Evolutionary conservation across 1,140 invertebrate genomes (phyloP).

Genomic region (Sarcophaga peregrina): DNA sequence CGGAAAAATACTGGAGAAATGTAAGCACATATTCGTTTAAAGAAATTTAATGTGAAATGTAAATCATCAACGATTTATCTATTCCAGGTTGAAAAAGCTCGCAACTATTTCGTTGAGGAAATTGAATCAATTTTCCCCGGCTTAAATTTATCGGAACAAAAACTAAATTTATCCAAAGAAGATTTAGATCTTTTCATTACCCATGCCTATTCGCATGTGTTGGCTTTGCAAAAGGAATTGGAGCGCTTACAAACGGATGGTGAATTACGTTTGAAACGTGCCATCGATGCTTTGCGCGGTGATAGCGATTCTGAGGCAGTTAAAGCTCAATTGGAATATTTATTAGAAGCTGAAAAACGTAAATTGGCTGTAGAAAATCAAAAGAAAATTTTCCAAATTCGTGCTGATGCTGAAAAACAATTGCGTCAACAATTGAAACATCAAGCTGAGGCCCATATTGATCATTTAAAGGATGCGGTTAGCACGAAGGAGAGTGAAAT

Average conservation of each 20-base stretch:
- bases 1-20: slow-evolving; percentile 79
- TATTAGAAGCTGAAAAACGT: slow-evolving; percentile 70
- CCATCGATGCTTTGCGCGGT: slow-evolving; percentile 71
- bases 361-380: slow-evolving; percentile 70
- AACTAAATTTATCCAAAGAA: slow-evolving; percentile 72
- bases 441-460: slow-evolving; percentile 84
- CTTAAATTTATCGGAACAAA: slow-evolving; percentile 74
- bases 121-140: slow-evolving; percentile 78
- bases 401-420: slow-evolving; percentile 77
- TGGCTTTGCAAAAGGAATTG: slow-evolving; percentile 78
- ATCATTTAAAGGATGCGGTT: slow-evolving; percentile 83
- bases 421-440: slow-evolving; percentile 80
- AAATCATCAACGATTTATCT: neutral
- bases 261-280: slow-evolving; percentile 72
- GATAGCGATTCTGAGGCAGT: slow-evolving; percentile 64
- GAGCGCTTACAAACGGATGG: slow-evolving; percentile 75
- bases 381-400: slow-evolving; percentile 70
- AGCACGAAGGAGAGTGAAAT: slow-evolving; percentile 78
- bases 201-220: slow-evolving; percentile 75
- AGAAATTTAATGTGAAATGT: no score
- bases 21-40: slow-evolving; percentile 51
- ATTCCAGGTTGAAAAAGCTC: slow-evolving; percentile 71
- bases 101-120: slow-evolving; percentile 78
- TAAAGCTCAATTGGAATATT: slow-evolving; percentile 69
- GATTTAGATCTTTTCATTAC: slow-evolving; percentile 78